Percentiles rank a stretch among this genome's conserved stretches.
phyloP scores from a whole-genome alignment of 2,888 invertebrate species.

The Rapana venosa region DNA sequence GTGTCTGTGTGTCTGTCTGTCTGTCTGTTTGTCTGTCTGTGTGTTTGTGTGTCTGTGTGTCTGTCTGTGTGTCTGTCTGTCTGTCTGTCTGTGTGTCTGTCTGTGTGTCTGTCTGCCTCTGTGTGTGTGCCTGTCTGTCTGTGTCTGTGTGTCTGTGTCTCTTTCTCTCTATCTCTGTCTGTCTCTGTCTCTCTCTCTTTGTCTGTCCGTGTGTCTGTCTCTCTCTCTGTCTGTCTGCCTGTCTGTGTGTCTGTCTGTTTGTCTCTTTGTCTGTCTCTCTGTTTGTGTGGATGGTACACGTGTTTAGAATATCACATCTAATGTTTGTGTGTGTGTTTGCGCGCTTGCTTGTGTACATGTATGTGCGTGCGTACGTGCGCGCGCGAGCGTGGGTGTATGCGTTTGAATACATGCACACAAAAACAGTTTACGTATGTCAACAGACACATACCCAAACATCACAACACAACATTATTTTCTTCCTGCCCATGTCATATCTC shows the following conservation, averaged over 20 bases:
- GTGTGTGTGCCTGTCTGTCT: neutral
- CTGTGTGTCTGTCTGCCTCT: too few species aligned
- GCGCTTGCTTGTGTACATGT: neutral
- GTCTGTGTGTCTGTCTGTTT: neutral
- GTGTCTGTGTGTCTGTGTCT: neutral
- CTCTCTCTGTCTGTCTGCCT: neutral
- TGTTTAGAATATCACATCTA: too few species aligned
- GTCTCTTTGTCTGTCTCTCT: too few species aligned
- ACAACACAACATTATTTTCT: too few species aligned
- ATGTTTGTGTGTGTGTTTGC: neutral
- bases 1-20: neutral
- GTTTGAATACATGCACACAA: neutral
- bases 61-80: neutral
- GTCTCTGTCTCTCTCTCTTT: neutral
- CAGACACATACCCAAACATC: too few species aligned
- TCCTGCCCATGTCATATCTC: too few species aligned
- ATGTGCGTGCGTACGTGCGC: neutral
- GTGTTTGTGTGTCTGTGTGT: neutral
- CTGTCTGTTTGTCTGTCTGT: too few species aligned
- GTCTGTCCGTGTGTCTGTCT: neutral
- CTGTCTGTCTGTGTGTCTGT: too few species aligned
- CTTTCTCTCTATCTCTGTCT: neutral
- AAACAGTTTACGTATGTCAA: too few species aligned
- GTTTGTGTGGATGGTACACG: too few species aligned
- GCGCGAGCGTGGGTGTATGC: neutral